A percentile compares a stretch with the other conserved stretches of the same genome.
Conservation (phyloP, 2,888 invertebrate genomes). For the Eurytoma adleriae region DNA sequence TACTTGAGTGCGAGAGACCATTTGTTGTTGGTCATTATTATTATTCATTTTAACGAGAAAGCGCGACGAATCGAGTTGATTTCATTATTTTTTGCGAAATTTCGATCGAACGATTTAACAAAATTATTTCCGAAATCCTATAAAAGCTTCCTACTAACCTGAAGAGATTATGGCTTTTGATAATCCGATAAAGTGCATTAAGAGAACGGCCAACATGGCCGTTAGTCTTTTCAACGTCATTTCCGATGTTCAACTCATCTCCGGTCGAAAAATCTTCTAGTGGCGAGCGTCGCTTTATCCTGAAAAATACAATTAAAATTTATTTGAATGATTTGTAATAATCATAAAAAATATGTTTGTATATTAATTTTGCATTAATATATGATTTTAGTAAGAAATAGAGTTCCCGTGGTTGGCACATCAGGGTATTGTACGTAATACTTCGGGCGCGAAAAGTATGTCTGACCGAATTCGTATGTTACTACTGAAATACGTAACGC, state of each 20-base stretch:
- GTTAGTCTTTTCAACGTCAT: constrained; percentile 71
- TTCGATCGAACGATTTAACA: neutral
- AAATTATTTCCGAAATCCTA: neutral
- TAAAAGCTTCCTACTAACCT: constrained; percentile 60
- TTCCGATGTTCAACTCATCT: constrained; percentile 72
- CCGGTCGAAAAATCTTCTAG: constrained; percentile 61
- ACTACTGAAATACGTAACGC: no score
- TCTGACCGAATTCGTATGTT: no score
- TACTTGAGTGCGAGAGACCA: no score
- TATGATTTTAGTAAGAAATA: no score
- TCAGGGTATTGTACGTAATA: no score
- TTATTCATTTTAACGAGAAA: neutral
- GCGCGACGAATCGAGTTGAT: neutral
- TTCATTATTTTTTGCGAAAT: no score
- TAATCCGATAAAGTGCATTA: constrained; percentile 69
- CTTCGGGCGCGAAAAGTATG: no score
- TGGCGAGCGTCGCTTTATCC: constrained; percentile 34
- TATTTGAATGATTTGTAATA: no score
- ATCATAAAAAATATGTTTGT: no score
- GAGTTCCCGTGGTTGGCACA: no score
- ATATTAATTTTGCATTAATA: no score
- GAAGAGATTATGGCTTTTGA: constrained; percentile 65
- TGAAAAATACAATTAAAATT: constrained; percentile 29
- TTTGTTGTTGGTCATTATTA: no score
- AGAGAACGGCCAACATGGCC: constrained; percentile 73